Conservation (phyloP, 2,113 vertebrate species). For the Casuarius casuarius region DNA sequence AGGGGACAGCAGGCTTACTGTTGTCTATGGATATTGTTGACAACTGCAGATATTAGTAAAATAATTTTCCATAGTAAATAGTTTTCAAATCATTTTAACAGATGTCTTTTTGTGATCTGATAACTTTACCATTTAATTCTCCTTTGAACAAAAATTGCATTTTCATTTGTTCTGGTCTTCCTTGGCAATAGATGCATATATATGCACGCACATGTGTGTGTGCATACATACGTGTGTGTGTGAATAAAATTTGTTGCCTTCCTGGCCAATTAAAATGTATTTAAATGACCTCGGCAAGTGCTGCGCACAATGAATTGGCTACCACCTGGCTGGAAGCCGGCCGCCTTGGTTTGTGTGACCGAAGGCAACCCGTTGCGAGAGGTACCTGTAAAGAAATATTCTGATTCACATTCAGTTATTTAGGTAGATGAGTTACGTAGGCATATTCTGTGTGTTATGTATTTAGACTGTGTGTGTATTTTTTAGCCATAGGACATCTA, state of each 20-base stretch:
- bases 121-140: not conserved
- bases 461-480: not conserved
- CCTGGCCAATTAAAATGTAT: not conserved
- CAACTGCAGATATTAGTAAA: not conserved
- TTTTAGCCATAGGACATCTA: constrained; percentile 32
- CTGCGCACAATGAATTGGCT: not conserved
- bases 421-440: not conserved
- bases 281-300: not conserved
- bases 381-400: not conserved
- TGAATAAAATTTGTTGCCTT: not conserved
- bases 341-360: constrained; percentile 2
- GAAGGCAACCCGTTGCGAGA: not conserved
- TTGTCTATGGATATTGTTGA: not conserved
- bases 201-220: not conserved
- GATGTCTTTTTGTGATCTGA: not conserved
- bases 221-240: not conserved
- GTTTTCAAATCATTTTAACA: not conserved
- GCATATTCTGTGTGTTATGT: not conserved
- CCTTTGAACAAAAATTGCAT: not conserved
- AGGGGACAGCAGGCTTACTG: not conserved
- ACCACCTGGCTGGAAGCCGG: not conserved
- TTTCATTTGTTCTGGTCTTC: not conserved
- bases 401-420: not conserved
- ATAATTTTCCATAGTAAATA: not conserved
- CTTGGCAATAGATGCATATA: not conserved